A percentile compares a stretch with the other conserved stretches of the same genome.
Evolutionary conservation across 53 echinoderm and acorn worm species (phyloP).

Genomic region (Holothuria scabra): DNA sequence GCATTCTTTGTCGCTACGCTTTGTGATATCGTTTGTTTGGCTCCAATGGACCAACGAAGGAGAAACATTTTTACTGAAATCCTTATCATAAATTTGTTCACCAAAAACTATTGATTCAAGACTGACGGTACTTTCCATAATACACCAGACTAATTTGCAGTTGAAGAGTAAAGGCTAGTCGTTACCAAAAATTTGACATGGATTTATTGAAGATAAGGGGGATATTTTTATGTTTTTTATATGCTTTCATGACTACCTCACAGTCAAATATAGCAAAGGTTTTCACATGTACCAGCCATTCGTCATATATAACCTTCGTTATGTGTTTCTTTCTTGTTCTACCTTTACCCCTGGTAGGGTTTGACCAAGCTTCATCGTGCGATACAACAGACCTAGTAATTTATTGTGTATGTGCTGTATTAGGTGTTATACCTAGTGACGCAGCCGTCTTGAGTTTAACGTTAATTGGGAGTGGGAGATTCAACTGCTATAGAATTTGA

Average conservation of each 20-base stretch:
- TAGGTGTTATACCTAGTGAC: not conserved
- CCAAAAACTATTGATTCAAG: no score
- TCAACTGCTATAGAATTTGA: not conserved
- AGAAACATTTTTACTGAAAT: no score
- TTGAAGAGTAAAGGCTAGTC: no score
- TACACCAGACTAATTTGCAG: no score
- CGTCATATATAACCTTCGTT: not conserved
- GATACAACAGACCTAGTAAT: not conserved
- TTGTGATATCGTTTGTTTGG: no score
- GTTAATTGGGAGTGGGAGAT: not conserved
- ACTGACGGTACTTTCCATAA: no score
- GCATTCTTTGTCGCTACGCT: no score
- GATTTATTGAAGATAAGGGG: not conserved
- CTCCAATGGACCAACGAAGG: no score
- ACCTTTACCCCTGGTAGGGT: not conserved
- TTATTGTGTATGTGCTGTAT: not conserved
- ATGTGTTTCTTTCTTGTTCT: not conserved
- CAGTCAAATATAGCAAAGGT: not conserved
- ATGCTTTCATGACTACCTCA: not conserved
- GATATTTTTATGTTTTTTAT: not conserved
- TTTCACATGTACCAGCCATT: not conserved
- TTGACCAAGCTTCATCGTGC: not conserved
- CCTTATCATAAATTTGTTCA: no score
- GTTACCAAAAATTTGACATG: no score
- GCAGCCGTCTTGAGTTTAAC: not conserved